A percentile compares a stretch with the other conserved stretches of the same genome.
phyloP scores from a whole-genome alignment of 2,113 vertebrate genomes.

The Apus apus region DNA sequence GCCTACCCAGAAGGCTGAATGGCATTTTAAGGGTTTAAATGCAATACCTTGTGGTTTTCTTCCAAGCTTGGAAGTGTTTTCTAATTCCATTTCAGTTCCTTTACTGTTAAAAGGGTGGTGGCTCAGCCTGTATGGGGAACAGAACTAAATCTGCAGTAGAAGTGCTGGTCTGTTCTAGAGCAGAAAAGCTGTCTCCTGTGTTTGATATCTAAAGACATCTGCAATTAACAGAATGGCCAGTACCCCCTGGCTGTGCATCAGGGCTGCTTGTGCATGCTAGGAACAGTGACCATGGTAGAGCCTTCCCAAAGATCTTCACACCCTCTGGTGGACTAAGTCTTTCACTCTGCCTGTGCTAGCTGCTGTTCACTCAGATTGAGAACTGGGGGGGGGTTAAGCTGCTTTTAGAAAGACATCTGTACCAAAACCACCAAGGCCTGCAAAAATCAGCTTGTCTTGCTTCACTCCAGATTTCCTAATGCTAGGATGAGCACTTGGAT shows the following conservation, averaged over 20 bases:
- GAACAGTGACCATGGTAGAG: background rate
- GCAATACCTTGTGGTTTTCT: background rate
- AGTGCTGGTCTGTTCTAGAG: background rate
- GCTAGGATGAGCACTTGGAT: background rate
- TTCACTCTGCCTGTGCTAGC: background rate
- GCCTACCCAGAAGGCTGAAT: background rate
- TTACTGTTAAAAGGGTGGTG: background rate
- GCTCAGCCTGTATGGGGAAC: background rate
- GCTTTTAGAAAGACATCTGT: background rate
- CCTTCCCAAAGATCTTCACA: background rate
- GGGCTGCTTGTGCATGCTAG: background rate
- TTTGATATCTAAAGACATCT: background rate
- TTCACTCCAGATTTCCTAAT: background rate
- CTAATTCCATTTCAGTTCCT: background rate
- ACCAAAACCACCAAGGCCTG: background rate
- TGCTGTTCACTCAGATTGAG: background rate
- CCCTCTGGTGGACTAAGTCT: slow-evolving; percentile 14
- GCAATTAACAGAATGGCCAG: background rate
- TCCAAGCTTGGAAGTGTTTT: background rate
- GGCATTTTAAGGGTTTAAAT: background rate
- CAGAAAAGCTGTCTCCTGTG: background rate
- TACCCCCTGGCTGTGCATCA: background rate
- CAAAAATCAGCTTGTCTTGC: background rate
- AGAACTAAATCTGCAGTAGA: background rate
- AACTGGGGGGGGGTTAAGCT: background rate